phyloP scores from a whole-genome alignment of 2,797 vertebrate genomes.

The Epinephelus coioides region DNA sequence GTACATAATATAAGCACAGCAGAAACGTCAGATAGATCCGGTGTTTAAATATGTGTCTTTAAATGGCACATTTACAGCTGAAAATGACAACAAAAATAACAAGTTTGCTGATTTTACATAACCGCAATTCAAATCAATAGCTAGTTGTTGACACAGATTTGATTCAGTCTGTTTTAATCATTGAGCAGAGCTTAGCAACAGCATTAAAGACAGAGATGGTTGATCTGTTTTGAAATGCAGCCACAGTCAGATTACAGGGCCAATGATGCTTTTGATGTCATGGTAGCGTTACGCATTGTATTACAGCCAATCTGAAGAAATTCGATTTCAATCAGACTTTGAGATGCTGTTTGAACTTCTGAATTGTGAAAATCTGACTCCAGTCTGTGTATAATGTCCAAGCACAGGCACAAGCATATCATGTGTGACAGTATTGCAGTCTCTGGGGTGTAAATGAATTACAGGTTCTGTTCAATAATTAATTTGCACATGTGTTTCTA shows the following conservation, averaged over 20 bases:
- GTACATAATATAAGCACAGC: too few relatives aligned
- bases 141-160: too few relatives aligned
- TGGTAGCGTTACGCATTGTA: not conserved
- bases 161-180: not conserved
- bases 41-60: too few relatives aligned
- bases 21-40: too few relatives aligned
- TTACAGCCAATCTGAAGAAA: not conserved
- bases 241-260: not conserved
- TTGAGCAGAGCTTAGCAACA: not conserved
- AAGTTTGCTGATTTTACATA: too few relatives aligned
- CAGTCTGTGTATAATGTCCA: not conserved
- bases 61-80: too few relatives aligned
- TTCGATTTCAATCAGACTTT: not conserved
- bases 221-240: conserved; percentile 4
- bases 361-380: not conserved
- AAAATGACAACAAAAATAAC: too few relatives aligned
- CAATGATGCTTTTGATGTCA: not conserved
- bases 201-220: not conserved
- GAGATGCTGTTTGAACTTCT: too few relatives aligned
- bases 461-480: not conserved
- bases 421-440: not conserved
- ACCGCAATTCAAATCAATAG: too few relatives aligned
- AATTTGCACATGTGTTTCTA: conserved; percentile 29
- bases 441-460: not conserved
- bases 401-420: not conserved